Base-by-base conservation (phyloP, 2,113 vertebrate species). In the Enhydra lutris region DNA sequence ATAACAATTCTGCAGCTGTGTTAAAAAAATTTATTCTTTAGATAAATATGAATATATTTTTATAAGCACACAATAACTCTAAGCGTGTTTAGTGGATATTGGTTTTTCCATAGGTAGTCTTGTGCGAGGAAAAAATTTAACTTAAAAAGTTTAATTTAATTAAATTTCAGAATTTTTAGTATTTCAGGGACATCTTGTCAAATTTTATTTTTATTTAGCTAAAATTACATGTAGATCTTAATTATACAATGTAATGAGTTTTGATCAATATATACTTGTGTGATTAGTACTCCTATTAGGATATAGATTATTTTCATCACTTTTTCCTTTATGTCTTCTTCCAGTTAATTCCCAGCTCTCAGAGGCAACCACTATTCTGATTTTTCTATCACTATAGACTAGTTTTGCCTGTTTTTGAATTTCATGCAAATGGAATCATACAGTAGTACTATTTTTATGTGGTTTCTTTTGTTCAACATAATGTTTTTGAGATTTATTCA, bases 131-230 rank as follows among this genome's bases (percentile, higher is more conserved):
- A 94, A 76, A 89, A 91, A 36, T 93, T 67, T 57, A n/a, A 55
- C 52, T 55, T 55, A 17, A 55, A 55, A 86, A 88, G 88, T 79
- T 50, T 63, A 73, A 21, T 69, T 76, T 26, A 59, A 45, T 65
- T 86, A 50, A 59, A 67, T 80, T 97, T 88, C 59, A 47, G 31
- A 79, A 83, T 79, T 94, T 23, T 26, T 74, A 65, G 7, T 55
- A 79, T 96, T 85, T 61, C 36, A 78, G 93, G 29, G n/a, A 1
- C 1, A 57, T 78, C n/a, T 71, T 87, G 67, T 65, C 24, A 89
- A 59, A 69, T 93, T 97, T 89, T 94, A 87, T 87, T 92, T 95
- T 76, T 95, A 78, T 95, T 82, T 17, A 63, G 34, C 50, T 96
- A 89, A 79, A 97, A 63, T 85, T 94, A 57, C 7, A 26, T 57